Evolutionary conservation across 2,797 vertebrate species (phyloP).

Genomic region (Hippoglossus hippoglossus): DNA sequence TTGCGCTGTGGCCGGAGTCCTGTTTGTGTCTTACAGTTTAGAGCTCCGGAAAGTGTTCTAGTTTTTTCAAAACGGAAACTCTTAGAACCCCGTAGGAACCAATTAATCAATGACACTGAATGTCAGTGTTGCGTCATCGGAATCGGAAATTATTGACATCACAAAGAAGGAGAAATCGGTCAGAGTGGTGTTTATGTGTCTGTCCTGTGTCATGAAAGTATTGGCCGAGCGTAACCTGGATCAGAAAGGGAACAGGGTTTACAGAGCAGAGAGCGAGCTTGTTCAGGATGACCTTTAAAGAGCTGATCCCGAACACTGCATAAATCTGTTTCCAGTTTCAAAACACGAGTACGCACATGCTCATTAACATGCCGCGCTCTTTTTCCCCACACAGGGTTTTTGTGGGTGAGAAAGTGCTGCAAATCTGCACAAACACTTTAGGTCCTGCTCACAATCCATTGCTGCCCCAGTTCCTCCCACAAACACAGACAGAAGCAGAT

Average conservation of each 20-base stretch:
- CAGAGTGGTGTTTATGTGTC: slow-evolving; percentile 22
- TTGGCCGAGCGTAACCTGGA: slow-evolving; percentile 57
- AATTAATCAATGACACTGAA: slow-evolving; percentile 58
- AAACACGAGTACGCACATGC: slow-evolving; percentile 49
- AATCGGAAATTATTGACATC: slow-evolving; percentile 55
- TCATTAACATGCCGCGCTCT: slow-evolving; percentile 60
- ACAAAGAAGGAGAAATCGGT: slow-evolving; percentile 36
- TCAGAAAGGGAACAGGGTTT: slow-evolving; percentile 39
- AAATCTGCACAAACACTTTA: slow-evolving; percentile 48
- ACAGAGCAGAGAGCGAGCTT: slow-evolving; percentile 28
- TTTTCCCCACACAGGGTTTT: slow-evolving; percentile 46
- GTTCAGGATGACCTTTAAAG: slow-evolving; percentile 63
- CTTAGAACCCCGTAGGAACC: slow-evolving; percentile 53
- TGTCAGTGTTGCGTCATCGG: slow-evolving; percentile 54
- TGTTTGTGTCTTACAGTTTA: slow-evolving; percentile 46
- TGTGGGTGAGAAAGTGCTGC: slow-evolving; percentile 53
- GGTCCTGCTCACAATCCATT: slow-evolving; percentile 15
- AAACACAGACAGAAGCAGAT: slow-evolving; percentile 54
- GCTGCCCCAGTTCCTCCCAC: slow-evolving; percentile 24
- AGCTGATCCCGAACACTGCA: slow-evolving; percentile 51
- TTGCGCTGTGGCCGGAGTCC: slow-evolving; percentile 39
- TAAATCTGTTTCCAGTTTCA: slow-evolving; percentile 72
- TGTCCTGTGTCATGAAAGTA: slow-evolving; percentile 36
- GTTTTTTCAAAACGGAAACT: slow-evolving; percentile 36
- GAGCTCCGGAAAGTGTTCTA: slow-evolving; percentile 8